A percentile compares a stretch with the other conserved stretches of the same genome.
Conservation (phyloP, 2,797 vertebrate species). For the Acipenser transmontanus region DNA sequence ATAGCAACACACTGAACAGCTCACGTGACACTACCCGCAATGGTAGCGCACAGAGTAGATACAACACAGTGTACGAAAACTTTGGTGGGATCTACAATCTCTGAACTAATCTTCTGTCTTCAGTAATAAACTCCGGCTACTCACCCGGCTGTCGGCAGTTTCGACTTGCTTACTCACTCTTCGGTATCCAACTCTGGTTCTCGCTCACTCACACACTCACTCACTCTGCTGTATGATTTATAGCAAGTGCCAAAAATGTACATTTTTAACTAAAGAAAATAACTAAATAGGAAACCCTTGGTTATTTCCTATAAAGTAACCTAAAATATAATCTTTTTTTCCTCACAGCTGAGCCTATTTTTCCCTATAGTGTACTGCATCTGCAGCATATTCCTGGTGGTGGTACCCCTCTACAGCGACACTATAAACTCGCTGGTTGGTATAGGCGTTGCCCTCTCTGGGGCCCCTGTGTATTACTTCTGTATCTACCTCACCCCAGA, state of each 20-base stretch:
- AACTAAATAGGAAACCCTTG: background rate
- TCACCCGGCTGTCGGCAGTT: too few relatives aligned
- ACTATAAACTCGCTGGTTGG: conserved; percentile 71
- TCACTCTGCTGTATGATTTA: background rate
- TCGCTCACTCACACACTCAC: background rate
- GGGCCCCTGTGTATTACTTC: conserved; percentile 62
- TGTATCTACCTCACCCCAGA: conserved; percentile 58
- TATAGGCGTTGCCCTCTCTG: conserved; percentile 66
- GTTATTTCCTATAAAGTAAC: background rate
- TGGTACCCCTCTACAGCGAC: conserved; percentile 73
- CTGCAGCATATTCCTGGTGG: conserved; percentile 67
- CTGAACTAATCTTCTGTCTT: too few relatives aligned
- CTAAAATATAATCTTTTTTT: conserved; percentile 6
- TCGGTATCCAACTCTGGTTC: background rate
- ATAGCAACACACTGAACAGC: too few relatives aligned
- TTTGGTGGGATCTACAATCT: too few relatives aligned
- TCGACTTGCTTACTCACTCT: background rate
- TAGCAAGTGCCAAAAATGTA: too few relatives aligned
- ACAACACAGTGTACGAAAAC: too few relatives aligned
- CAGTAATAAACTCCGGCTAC: too few relatives aligned
- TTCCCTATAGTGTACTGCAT: conserved; percentile 70
- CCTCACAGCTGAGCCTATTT: conserved; percentile 62
- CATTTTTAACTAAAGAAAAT: background rate
- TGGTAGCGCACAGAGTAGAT: too few relatives aligned
- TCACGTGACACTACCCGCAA: too few relatives aligned